phyloP scores from a whole-genome alignment of 1,140 invertebrate species.

The Zaprionus lachaisei region DNA sequence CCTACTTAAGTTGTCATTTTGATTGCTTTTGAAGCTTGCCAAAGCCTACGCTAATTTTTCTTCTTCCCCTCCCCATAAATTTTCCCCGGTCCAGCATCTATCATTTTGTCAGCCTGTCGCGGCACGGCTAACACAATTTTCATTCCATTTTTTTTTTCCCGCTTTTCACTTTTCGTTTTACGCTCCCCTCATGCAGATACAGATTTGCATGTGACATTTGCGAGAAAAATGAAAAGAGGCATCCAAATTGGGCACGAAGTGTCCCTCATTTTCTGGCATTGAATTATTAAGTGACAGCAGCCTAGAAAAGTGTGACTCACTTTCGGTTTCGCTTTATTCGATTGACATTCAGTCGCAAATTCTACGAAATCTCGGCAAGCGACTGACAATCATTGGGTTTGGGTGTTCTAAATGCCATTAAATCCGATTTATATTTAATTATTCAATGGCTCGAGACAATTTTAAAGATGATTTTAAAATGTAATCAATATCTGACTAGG shows the following conservation, averaged over 20 bases:
- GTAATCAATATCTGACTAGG: conserved; percentile 3
- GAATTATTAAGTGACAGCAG: conserved; percentile 76
- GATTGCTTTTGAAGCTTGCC: conserved; percentile 80
- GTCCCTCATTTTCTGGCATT: conserved; percentile 47
- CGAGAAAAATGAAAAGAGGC: conserved; percentile 24
- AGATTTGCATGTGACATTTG: conserved; percentile 67
- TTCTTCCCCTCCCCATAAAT: conserved; percentile 1
- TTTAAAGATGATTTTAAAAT: conserved; percentile 6
- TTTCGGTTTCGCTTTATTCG: conserved; percentile 65
- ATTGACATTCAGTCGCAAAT: conserved; percentile 50
- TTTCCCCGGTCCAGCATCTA: conserved; percentile 45
- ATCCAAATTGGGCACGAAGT: conserved; percentile 54
- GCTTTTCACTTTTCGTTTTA: conserved; percentile 39
- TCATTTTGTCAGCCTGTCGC: conserved; percentile 67
- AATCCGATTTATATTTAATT: conserved; percentile 71
- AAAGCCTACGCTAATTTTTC: conserved; percentile 73
- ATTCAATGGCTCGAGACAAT: conserved; percentile 21
- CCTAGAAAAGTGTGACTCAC: conserved; percentile 37
- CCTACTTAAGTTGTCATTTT: conserved; percentile 82
- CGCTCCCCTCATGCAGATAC: conserved; percentile 7
- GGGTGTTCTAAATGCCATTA: conserved; percentile 49
- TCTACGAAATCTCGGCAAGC: conserved; percentile 46
- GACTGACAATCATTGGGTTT: conserved; percentile 15
- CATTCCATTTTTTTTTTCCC: conserved; percentile 55
- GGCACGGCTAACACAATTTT: conserved; percentile 68